Conservation (phyloP, 2,113 vertebrate species). For the Lates calcarifer region DNA sequence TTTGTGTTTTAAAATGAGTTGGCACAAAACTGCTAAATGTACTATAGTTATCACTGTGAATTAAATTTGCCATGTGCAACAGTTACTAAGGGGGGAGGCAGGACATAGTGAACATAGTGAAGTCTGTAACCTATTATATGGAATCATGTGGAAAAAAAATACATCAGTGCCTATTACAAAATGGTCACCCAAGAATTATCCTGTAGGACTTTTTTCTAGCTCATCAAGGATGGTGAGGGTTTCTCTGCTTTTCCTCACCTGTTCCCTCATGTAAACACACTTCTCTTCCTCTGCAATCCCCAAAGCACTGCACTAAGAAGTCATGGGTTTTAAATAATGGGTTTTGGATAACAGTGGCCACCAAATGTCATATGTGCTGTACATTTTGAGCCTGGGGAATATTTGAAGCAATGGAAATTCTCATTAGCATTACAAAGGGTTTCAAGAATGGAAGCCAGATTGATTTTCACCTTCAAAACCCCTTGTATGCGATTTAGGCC, state of each 20-base stretch:
- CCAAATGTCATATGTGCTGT: slow-evolving; percentile 6
- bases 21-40: neutral
- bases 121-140: neutral
- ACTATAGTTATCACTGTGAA: no score
- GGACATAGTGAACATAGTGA: neutral
- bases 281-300: neutral
- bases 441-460: slow-evolving; percentile 10
- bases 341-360: neutral
- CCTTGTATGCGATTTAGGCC: slow-evolving; percentile 9
- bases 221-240: neutral
- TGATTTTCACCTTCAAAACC: slow-evolving; percentile 22
- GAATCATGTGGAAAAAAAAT: neutral
- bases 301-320: neutral
- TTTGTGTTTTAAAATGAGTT: neutral
- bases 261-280: neutral
- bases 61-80: neutral
- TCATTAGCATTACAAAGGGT: slow-evolving; percentile 22
- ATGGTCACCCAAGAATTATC: neutral
- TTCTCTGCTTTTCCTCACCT: neutral
- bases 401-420: neutral
- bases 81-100: neutral
- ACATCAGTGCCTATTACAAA: neutral
- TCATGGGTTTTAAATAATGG: slow-evolving; percentile 6
- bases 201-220: neutral
- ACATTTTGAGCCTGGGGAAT: slow-evolving; percentile 18